Conservation (phyloP, 2,797 vertebrate genomes). For the Pristis pectinata region DNA sequence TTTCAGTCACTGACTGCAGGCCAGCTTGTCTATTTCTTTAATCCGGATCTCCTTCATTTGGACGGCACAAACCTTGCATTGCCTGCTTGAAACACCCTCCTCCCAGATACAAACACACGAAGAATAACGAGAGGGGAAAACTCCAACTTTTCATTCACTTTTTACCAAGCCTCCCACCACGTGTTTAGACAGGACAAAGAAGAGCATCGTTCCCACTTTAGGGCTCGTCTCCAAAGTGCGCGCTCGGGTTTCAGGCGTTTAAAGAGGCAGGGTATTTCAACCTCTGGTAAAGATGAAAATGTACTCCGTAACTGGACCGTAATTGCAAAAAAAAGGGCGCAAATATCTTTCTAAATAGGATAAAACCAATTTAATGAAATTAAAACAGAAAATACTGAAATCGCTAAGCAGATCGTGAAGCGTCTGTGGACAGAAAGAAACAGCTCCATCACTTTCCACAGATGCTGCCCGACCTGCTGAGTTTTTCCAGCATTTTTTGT, state of each 20-base stretch:
- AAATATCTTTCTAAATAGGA: not conserved
- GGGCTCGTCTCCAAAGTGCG: constrained; percentile 26
- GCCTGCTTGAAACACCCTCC: not conserved
- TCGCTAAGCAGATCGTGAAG: too few species aligned
- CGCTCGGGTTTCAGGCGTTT: not conserved
- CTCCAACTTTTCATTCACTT: constrained; percentile 3
- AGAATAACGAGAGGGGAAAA: too few species aligned
- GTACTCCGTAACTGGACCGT: too few species aligned
- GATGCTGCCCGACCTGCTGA: too few species aligned
- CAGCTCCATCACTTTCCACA: too few species aligned
- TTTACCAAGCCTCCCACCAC: constrained; percentile 28
- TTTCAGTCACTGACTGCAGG: not conserved
- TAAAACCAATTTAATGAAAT: not conserved
- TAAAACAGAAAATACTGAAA: too few species aligned
- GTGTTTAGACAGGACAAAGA: constrained; percentile 29
- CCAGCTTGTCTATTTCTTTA: not conserved
- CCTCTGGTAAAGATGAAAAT: not conserved
- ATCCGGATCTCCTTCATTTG: not conserved
- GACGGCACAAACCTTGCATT: not conserved
- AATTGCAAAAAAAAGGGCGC: not conserved
- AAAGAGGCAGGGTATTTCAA: not conserved
- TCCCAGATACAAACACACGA: not conserved
- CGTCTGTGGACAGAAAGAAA: too few species aligned
- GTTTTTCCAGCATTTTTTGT: too few species aligned
- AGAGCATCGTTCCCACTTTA: not conserved